A percentile compares a stretch with the other conserved stretches of the same genome.
These are phyloP conservation scores for Sturnus vulgaris DNA, from an alignment of 2,113 vertebrate species.

Conservation along the genomic window DNA sequence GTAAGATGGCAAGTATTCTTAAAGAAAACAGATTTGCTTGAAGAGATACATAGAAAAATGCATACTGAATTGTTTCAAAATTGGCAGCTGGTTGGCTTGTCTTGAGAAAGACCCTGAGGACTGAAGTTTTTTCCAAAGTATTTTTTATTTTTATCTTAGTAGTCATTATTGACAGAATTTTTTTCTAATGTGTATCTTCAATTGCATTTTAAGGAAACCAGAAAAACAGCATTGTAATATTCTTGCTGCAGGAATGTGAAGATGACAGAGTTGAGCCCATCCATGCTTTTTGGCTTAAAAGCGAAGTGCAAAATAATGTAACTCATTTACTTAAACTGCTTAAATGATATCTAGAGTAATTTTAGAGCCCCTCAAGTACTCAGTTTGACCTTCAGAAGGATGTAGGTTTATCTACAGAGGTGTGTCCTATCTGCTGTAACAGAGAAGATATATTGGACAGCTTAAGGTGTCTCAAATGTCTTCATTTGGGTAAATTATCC, in stretches of 20 bases:
- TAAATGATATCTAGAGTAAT: background rate
- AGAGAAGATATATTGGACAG: background rate
- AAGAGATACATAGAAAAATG: background rate
- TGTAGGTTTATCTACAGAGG: background rate
- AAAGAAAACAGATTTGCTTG: background rate
- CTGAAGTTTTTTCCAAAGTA: background rate
- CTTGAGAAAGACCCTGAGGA: background rate
- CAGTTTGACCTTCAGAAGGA: background rate
- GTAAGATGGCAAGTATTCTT: background rate
- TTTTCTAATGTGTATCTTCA: background rate
- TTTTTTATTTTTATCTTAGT: background rate
- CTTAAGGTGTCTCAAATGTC: background rate
- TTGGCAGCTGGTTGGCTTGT: background rate
- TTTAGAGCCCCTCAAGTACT: background rate
- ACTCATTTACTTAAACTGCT: background rate
- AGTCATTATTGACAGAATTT: background rate
- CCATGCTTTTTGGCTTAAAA: background rate
- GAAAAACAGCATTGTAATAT: background rate
- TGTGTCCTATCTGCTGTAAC: background rate
- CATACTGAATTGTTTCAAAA: background rate
- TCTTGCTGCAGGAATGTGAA: background rate
- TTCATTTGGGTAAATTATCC: background rate
- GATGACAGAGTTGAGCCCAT: rapidly evolving
- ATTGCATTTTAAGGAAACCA: background rate
- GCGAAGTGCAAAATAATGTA: background rate